Evolutionary conservation across 2,797 vertebrate species (phyloP).

Genomic region (Melanotaenia maccullochi): DNA sequence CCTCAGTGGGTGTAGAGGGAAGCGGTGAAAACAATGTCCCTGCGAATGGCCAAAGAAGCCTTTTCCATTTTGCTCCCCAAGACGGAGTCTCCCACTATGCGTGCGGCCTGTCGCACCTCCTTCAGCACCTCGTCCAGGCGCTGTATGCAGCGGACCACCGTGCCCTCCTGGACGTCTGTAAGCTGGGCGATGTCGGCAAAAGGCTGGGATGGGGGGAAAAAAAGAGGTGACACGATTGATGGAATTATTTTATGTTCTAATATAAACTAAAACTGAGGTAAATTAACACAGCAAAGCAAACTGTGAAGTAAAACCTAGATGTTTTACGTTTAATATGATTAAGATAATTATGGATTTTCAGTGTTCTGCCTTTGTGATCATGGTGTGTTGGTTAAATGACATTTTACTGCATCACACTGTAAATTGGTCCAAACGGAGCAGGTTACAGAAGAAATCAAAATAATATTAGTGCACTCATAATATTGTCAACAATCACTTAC

Average conservation of each 20-base stretch:
- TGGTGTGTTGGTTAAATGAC: too few species aligned
- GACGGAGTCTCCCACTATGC: constrained; percentile 91
- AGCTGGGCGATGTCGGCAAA: constrained; percentile 90
- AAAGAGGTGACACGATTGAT: too few species aligned
- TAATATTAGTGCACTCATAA: too few species aligned
- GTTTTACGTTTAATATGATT: too few species aligned
- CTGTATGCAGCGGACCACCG: constrained; percentile 93
- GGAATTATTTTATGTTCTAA: too few species aligned
- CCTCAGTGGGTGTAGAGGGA: constrained; percentile 93
- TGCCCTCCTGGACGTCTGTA: constrained; percentile 92
- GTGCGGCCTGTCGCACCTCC: constrained; percentile 90
- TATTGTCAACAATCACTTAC: too few species aligned
- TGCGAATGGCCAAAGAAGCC: constrained; percentile 89
- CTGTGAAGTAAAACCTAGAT: too few species aligned
- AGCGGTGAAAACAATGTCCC: constrained; percentile 94
- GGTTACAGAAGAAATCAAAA: too few species aligned
- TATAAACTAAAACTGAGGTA: too few species aligned
- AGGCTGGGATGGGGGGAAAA: constrained; percentile 73
- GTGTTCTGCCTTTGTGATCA: neutral
- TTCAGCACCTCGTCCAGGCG: constrained; percentile 93
- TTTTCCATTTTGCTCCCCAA: constrained; percentile 93
- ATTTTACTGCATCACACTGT: too few species aligned
- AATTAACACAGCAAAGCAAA: too few species aligned
- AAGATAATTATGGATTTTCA: too few species aligned
- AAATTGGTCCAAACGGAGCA: neutral